Conservation (phyloP, 2,797 vertebrate genomes). For the Lateolabrax maculatus region DNA sequence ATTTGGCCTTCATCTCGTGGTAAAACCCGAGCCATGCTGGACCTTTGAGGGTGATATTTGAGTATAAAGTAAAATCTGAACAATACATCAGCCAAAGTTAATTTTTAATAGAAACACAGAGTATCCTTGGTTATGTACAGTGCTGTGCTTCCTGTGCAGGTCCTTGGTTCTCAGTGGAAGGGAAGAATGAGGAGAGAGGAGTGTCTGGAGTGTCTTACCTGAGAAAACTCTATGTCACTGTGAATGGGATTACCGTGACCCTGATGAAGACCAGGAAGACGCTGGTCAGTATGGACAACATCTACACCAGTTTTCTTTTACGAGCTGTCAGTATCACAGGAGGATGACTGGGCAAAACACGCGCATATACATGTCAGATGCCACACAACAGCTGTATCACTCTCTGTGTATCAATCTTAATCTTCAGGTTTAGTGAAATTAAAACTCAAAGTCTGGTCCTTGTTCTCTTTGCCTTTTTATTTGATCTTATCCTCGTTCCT, state of each 20-base stretch:
- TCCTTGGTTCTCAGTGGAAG: constrained; percentile 88
- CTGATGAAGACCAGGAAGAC: constrained; percentile 82
- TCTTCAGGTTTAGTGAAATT: constrained; percentile 16
- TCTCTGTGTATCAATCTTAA: not conserved
- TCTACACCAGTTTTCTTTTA: not conserved
- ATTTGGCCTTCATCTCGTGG: too few relatives aligned
- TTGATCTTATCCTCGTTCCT: constrained; percentile 16
- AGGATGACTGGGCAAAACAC: not conserved
- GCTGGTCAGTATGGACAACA: constrained; percentile 78
- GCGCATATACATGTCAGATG: not conserved
- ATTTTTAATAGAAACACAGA: not conserved
- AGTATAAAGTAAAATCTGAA: not conserved
- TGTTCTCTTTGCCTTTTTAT: not conserved
- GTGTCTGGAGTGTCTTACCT: constrained; percentile 82
- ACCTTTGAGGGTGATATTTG: not conserved
- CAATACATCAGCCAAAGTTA: too few relatives aligned
- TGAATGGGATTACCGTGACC: constrained; percentile 82
- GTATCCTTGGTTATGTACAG: not conserved
- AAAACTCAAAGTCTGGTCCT: not conserved
- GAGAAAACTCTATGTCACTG: constrained; percentile 83
- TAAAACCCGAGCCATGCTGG: not conserved
- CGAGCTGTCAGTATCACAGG: not conserved
- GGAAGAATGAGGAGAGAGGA: constrained; percentile 85
- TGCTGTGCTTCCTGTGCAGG: constrained; percentile 65
- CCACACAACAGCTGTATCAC: not conserved